A percentile compares a stretch with the other conserved stretches of the same genome.
Evolutionary conservation across 2,113 vertebrate genomes (phyloP).

Genomic region (Corydoras sp.): DNA sequence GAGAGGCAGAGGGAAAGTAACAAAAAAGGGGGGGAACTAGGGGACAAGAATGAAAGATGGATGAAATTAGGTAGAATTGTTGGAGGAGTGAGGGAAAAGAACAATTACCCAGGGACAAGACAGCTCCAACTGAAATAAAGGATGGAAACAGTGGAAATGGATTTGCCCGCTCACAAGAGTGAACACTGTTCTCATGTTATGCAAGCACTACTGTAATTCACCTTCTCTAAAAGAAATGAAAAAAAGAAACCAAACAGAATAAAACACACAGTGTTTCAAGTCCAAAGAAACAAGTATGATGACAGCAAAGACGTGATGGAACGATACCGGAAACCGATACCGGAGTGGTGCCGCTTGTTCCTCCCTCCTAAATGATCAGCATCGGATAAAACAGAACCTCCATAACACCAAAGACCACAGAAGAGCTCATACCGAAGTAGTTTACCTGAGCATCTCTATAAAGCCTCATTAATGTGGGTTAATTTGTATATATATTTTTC

Average conservation of each 20-base stretch:
- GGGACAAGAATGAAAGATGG: constrained; percentile 27
- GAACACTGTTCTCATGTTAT: not conserved
- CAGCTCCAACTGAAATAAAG: constrained; percentile 24
- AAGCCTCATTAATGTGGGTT: too few relatives aligned
- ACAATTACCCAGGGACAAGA: constrained; percentile 10
- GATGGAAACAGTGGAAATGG: constrained; percentile 1
- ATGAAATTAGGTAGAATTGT: constrained; percentile 25
- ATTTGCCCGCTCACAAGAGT: not conserved
- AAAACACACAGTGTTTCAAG: too few relatives aligned
- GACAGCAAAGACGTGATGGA: too few relatives aligned
- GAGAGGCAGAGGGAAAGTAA: not conserved
- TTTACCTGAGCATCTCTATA: too few relatives aligned
- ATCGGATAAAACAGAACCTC: too few relatives aligned
- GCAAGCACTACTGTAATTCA: not conserved
- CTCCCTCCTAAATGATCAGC: too few relatives aligned
- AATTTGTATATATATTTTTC: too few relatives aligned
- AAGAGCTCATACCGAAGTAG: too few relatives aligned
- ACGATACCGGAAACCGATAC: too few relatives aligned
- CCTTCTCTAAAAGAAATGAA: not conserved
- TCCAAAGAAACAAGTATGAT: too few relatives aligned
- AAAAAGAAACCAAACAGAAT: not conserved
- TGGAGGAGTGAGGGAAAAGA: constrained; percentile 24
- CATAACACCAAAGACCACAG: too few relatives aligned
- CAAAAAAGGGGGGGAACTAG: constrained; percentile 9
- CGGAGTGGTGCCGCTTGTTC: too few relatives aligned